Evolutionary conservation across 1,140 invertebrate species (phyloP), one percentile per base, ranked within the genome.

Genomic region (Sweltsa coloradensis): DNA sequence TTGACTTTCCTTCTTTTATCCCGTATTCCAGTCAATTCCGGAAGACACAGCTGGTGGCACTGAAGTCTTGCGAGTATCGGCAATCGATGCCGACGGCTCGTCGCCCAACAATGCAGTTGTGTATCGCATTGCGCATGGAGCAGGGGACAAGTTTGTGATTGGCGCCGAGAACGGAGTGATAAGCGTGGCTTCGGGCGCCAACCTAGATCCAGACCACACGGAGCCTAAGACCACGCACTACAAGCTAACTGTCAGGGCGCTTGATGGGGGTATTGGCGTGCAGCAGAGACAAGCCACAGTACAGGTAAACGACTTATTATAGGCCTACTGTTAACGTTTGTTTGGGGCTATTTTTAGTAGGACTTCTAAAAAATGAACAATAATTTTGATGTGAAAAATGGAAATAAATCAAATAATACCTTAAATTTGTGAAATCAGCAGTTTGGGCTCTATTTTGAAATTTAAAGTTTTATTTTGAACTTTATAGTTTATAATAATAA

Each of bases 121-220:
- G 3, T 95, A 96, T 62, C 74, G 88, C 51, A 89, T 97, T 37
- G 78, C 85, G 59, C 75, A 74, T 49, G 92, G 92, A 4, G 87
- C 87, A 2, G 76, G 78, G 21, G 92, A 95, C 59, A 96, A 95
- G 68, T 97, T 97, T 64, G 77, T 88, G 0, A 89, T 96, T 7
- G 82, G 87, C 56, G 73, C 86, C 0, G 79, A 83, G 55, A 78
- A 75, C 1, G 92, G 92, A 0, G 70, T 83, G 0, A 82, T 97
- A 25, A 78, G 78, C n/a, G 82, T 94, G 0, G 85, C 91, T 0
- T 70, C 76, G 9, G 91, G 88, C 0, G 89, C 90, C 0, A 81
- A 77, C 51, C 74, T 97, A 34, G 91, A 97, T 71, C 88, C 87
- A 0, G 89, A 93, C 66, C 68, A 79, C n/a, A 85, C 83, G 0